Evolutionary conservation across 2,888 invertebrate genomes (phyloP), one percentile per base, ranked within the genome.

Genomic region (Agonopterix arenella): DNA sequence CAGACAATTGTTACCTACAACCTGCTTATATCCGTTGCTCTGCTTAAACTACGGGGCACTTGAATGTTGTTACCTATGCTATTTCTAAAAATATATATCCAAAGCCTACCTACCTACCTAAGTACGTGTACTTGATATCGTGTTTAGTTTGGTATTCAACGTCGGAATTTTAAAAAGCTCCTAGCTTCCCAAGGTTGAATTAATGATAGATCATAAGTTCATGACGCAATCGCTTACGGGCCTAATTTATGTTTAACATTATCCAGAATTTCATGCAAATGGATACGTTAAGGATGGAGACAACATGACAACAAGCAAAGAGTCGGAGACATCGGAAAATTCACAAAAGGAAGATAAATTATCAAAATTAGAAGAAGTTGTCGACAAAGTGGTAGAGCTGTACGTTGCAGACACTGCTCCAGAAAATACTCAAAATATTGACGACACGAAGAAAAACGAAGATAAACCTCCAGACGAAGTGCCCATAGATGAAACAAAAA

Each of bases 381-480:
- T 83, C 9, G 83, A 81, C 46, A 79, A 77, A 66, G 76, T 80
- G 4, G 70, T 86, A 44, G 68, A 74, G 48, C 46, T 65, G 36
- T 59, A 57, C 40, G 56, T 55, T 5, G 18, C 52, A 11, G 60
- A 62, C n/a, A 28, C 5, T 37, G n/a, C 11, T n/a, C 11, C 36
- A 8, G 46, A 41, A 16, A 46, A 18, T 8, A 10, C 11, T 9
- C 10, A 41, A 10, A 47, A 47, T 41, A 41, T 37, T 8, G 11
- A 36, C 10, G 41, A 40, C 8, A 46, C 9, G 8, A 11, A 36
- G 5, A 36, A 13, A 13, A 13, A 11, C 1, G 28, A 7, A 36
- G 40, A 38, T 9, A 18, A 37, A 45, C 3, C 38, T 2, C 7
- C 10, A 13, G 11, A 43, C 8, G 43, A 43, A 13, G 40, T 40